Conservation (phyloP, 1,140 invertebrate genomes). For the Zaprionus lachaisei region DNA sequence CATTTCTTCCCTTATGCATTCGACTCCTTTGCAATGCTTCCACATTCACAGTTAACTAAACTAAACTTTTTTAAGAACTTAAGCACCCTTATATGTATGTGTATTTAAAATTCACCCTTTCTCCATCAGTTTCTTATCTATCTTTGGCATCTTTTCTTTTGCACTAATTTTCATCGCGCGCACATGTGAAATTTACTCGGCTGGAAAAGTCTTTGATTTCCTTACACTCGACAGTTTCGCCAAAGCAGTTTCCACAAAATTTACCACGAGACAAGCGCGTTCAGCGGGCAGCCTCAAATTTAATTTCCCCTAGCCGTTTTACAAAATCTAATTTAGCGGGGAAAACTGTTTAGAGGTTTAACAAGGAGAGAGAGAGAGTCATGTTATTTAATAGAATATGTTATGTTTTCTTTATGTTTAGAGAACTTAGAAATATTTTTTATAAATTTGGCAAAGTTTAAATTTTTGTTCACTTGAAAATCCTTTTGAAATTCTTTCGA, state of each 20-base stretch:
- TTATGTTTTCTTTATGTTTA: no score
- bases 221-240: slow-evolving; percentile 17
- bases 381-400: no score
- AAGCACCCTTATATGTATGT: background rate
- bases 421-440: background rate
- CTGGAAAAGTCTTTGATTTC: slow-evolving; percentile 51
- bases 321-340: background rate
- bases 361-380: background rate
- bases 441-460: background rate
- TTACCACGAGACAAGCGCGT: slow-evolving; percentile 3
- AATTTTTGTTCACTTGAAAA: background rate
- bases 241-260: slow-evolving; percentile 33
- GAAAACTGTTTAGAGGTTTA: background rate
- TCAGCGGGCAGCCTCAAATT: background rate
- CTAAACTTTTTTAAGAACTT: slow-evolving; percentile 3
- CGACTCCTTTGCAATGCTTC: background rate
- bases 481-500: background rate
- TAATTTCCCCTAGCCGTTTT: background rate
- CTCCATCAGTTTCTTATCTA: background rate
- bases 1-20: background rate
- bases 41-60: background rate
- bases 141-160: slow-evolving; percentile 2
- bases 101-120: background rate
- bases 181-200: slow-evolving; percentile 28
- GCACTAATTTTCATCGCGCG: slow-evolving; percentile 3